Evolutionary conservation across 2,888 invertebrate genomes (phyloP), one percentile per base, ranked within the genome.

Genomic region (Timandra comae): DNA sequence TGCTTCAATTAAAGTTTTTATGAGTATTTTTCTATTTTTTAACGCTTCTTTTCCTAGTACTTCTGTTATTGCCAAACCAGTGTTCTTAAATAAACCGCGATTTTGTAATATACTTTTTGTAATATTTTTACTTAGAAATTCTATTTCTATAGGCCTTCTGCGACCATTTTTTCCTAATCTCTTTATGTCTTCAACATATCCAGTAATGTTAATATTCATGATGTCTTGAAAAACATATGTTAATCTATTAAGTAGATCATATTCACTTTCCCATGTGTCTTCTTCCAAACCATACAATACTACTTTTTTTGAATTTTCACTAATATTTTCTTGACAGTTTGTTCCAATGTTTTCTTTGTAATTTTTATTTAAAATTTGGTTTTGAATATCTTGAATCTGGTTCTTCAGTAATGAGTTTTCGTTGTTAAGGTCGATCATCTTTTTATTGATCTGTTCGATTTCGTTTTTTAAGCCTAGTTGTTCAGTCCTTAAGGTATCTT

Each of bases 51-150:
- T 13, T 2, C 12, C 12, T 23, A 33, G 12, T 7, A 13, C 13
- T n/a, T 33, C 16, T 8, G 33, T 23, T 33, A 33, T 28, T 6
- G 13, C 12, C 23, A 33, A n/a, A 2, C 33, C 33, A 2, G 33
- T 10, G 9, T 28, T 27, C 12, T 7, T 12, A 13, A 33, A 33
- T 3, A 11, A 7, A 2, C 16, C 12, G 7, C 10, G 23, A 10
- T 24, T 23, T 9, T 13, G 4, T n/a, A 33, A 9, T 13, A 33
- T 3, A 10, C 23, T 24, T 11, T 22, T 21, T 2, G 27, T 33
- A 9, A 33, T 23, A 16, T 23, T 13, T 19, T 33, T 33, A n/a
- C 33, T 33, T 3, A 33, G 12, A 2, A 33, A 3, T 24, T 33
- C 33, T 21, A 33, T 22, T 8, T 13, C 13, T 7, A 33, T 2